Conservation (phyloP, 1,140 invertebrate genomes). For the Paralvinella palmiformis region DNA sequence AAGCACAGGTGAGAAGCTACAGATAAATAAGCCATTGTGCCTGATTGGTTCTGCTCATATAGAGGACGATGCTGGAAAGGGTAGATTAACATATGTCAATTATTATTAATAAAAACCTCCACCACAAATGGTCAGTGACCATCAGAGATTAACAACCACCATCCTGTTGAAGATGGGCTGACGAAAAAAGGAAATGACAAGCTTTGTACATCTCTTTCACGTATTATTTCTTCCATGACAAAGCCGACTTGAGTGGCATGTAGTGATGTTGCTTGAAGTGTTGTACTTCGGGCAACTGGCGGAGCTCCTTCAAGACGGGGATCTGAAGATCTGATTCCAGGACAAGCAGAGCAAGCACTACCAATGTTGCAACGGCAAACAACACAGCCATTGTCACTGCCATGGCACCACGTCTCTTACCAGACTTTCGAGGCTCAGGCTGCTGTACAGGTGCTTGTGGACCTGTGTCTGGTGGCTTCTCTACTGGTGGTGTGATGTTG, state of each 20-base stretch:
- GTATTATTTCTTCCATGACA: too few species aligned
- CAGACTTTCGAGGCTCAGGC: not conserved
- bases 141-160: too few species aligned
- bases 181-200: too few species aligned
- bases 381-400: conserved; percentile 7
- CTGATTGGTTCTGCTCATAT: too few species aligned
- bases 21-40: too few species aligned
- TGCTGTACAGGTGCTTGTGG: not conserved
- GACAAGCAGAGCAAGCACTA: not conserved
- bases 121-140: too few species aligned
- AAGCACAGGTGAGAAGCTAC: too few species aligned
- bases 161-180: too few species aligned
- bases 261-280: conserved; percentile 16
- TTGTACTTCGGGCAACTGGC: conserved; percentile 7
- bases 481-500: not conserved
- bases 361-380: conserved; percentile 5
- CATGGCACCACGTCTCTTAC: not conserved
- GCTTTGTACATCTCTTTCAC: too few species aligned
- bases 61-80: too few species aligned
- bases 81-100: too few species aligned
- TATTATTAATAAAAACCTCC: too few species aligned
- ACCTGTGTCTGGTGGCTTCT: not conserved
- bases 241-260: conserved; percentile 13
- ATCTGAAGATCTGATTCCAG: conserved; percentile 12
- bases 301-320: conserved; percentile 10